phyloP scores from a whole-genome alignment of 1,140 invertebrate genomes.

The Drosophila asahinai region DNA sequence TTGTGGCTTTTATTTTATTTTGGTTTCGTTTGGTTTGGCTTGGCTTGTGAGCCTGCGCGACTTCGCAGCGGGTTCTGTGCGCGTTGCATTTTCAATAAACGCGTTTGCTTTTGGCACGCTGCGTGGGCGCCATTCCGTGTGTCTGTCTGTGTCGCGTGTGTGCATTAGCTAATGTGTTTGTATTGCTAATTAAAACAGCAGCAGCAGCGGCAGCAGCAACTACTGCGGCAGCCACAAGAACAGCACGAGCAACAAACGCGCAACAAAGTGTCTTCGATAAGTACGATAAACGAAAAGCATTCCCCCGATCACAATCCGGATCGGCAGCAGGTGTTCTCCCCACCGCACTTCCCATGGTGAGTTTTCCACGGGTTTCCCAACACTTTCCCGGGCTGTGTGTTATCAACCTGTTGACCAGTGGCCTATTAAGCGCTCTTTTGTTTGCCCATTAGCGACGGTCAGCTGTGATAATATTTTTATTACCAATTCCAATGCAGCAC shows the following conservation, averaged over 20 bases:
- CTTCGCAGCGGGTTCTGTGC: conserved; percentile 30
- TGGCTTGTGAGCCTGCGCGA: conserved; percentile 36
- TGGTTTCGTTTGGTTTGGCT: conserved; percentile 23
- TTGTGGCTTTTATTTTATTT: conserved; percentile 30
- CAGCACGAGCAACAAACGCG: conserved; percentile 58
- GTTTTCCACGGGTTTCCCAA: conserved; percentile 43
- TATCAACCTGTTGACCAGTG: conserved; percentile 30
- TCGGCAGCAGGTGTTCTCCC: conserved; percentile 41
- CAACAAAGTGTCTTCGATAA: conserved; percentile 77
- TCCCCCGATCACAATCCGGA: conserved; percentile 63
- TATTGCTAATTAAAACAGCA: conserved; percentile 81
- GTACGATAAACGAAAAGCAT: conserved; percentile 58
- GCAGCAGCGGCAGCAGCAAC: conserved; percentile 32
- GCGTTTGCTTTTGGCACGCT: conserved; percentile 74
- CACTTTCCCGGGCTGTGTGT: conserved; percentile 1
- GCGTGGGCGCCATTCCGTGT: conserved; percentile 63
- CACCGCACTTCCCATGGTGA: conserved; percentile 57
- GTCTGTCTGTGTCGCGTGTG: conserved; percentile 43
- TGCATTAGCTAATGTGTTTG: conserved; percentile 77
- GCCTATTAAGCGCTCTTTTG: conserved; percentile 50
- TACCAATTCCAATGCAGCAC: conserved; percentile 16
- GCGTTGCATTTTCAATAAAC: conserved; percentile 76
- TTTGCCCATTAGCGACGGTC: conserved; percentile 66
- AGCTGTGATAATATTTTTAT: conserved; percentile 79
- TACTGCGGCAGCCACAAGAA: conserved; percentile 64